Evolutionary conservation across 2,888 invertebrate species (phyloP).

Genomic region (Yponomeuta sedellus): DNA sequence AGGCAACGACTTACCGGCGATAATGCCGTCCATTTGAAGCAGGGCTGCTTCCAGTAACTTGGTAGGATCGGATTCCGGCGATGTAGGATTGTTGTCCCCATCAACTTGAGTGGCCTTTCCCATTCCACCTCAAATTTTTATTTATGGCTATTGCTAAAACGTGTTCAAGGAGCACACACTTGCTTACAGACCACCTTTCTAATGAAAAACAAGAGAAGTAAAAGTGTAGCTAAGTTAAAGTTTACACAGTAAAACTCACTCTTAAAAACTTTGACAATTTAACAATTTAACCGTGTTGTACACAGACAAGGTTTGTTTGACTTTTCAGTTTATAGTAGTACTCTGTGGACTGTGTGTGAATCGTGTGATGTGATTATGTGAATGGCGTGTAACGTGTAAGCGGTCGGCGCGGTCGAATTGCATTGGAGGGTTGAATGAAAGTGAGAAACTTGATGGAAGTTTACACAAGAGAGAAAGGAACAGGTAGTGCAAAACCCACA

Average conservation of each 20-base stretch:
- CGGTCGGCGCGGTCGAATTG: neutral
- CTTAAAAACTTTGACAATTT: neutral
- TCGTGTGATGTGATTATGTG: too few relatives aligned
- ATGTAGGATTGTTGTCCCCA: slow-evolving; percentile 69
- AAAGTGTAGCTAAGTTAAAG: neutral
- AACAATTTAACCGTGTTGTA: neutral
- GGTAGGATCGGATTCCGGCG: slow-evolving; percentile 80
- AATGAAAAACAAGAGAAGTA: neutral
- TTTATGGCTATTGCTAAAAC: neutral
- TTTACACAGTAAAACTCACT: neutral
- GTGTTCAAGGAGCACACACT: neutral
- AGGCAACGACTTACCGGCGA: slow-evolving; percentile 79
- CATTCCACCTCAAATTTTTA: slow-evolving; percentile 42
- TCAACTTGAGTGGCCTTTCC: slow-evolving; percentile 66
- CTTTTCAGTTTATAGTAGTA: too few relatives aligned
- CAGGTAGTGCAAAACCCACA: neutral
- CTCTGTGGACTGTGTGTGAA: neutral
- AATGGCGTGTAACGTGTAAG: too few relatives aligned
- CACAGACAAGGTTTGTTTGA: too few relatives aligned
- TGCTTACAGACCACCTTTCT: neutral
- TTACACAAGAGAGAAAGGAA: neutral
- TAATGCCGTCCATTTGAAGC: slow-evolving; percentile 92
- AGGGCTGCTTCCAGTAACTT: slow-evolving; percentile 90
- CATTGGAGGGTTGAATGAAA: neutral
- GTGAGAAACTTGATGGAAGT: neutral